Base-by-base conservation (phyloP, 2,113 vertebrate species). In the Zosterops pallidus region DNA sequence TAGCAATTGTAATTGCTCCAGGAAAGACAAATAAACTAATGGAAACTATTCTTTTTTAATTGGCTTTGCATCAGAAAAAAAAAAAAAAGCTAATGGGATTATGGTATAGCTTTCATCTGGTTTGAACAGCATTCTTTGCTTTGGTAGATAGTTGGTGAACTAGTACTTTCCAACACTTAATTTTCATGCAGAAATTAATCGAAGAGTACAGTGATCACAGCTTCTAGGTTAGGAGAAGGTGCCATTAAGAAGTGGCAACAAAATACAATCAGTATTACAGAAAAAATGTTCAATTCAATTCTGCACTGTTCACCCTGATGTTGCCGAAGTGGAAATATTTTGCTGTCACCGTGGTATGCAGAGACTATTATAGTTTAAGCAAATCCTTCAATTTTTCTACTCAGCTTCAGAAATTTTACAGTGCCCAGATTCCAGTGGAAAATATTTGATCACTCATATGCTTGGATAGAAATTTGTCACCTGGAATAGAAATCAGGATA, bases 361-460 rank as follows among this genome's bases (percentile, higher is more conserved):
- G 94, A 90, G 44, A 83, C 89, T 93, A 96, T 95, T 96, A 97
- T 93, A 97, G 94, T 90, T 97, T 94, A 97, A 97, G 96, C 93
- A 97, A 98, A 96, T 95, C 96, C 90, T 94, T 95, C 90, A 68
- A 95, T 94, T 97, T 98, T 97, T 98, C 97, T 96, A 81, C 97
- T 97, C 89, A 63, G 97, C 97, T 97, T 97, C 95, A 97, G 96
- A 97, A 97, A 97, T 97, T 98, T 98, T 98, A 98, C 94, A 94
- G 96, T 98, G 98, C 97, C 97, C 97, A 97, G 96, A 98, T 98
- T 98, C 98, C 97, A 98, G 85, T 97, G 98, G 98, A 98, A 98
- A 98, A 97, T 97, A 98, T 98, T 97, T 97, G 97, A 97, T 98
- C 98, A 98, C 95, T 98, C 92, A 42, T 96, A 98, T 57, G 94